Conservation (phyloP, 2,797 vertebrate genomes). For the Rhinatrema bivittatum region DNA sequence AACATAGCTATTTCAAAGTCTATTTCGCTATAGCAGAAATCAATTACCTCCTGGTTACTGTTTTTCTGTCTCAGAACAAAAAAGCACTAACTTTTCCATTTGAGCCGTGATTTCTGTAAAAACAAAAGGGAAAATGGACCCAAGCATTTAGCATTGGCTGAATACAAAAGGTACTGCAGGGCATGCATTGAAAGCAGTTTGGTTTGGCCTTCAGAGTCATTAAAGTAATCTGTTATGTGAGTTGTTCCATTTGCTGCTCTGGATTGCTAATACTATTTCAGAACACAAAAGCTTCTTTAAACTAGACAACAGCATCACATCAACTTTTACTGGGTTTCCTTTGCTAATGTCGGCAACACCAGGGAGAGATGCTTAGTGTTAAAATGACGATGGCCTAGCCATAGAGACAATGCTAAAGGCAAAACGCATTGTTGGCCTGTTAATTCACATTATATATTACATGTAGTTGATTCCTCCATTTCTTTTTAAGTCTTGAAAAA, state of each 20-base stretch:
- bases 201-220: slow-evolving; percentile 2
- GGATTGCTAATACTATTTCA: slow-evolving; percentile 3
- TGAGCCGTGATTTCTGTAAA: background rate
- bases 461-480: no score
- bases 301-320: background rate
- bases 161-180: slow-evolving; percentile 5
- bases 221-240: slow-evolving; percentile 8
- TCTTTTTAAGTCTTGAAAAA: no score
- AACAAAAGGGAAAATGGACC: background rate
- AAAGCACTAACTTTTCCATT: background rate
- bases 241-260: slow-evolving; percentile 14
- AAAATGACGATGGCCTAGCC: no score
- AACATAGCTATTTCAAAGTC: slow-evolving; percentile 2
- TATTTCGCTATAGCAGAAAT: slow-evolving; percentile 14
- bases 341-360: background rate
- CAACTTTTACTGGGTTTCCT: background rate
- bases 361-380: no score
- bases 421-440: no score
- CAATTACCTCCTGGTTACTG: slow-evolving; percentile 5
- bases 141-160: slow-evolving; percentile 4
- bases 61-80: slow-evolving; percentile 14
- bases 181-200: background rate
- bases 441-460: no score
- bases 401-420: no score
- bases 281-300: background rate